phyloP scores from a whole-genome alignment of 2,797 vertebrate species.

The Siniperca undulata region DNA sequence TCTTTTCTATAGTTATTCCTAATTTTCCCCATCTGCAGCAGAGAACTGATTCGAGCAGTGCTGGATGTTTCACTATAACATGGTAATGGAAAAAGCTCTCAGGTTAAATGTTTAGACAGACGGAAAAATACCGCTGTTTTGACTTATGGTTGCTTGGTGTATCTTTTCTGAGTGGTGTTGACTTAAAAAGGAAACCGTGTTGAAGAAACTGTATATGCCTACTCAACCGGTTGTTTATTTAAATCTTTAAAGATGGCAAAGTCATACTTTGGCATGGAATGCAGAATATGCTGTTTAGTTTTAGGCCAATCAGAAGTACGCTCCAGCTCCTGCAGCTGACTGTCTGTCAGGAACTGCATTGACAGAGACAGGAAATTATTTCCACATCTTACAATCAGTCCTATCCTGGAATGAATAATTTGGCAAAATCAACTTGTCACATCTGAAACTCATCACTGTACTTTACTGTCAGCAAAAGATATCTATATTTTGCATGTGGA shows the following conservation, averaged over 20 bases:
- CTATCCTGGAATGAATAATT: slow-evolving; percentile 19
- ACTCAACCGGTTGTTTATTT: slow-evolving; percentile 72
- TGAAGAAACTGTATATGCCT: slow-evolving; percentile 57
- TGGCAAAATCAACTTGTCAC: slow-evolving; percentile 13
- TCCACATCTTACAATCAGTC: slow-evolving; percentile 40
- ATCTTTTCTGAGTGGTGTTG: slow-evolving; percentile 74
- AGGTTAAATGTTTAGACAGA: slow-evolving; percentile 65
- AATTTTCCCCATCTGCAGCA: slow-evolving; percentile 18
- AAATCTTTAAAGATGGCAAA: slow-evolving; percentile 57
- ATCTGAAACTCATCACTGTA: slow-evolving; percentile 26
- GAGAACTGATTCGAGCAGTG: not conserved
- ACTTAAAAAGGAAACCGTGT: slow-evolving; percentile 74
- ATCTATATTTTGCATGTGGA: not conserved
- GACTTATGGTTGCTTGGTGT: slow-evolving; percentile 67
- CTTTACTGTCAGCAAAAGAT: not conserved
- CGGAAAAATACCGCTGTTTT: slow-evolving; percentile 62
- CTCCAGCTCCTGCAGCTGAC: slow-evolving; percentile 31
- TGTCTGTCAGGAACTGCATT: slow-evolving; percentile 40
- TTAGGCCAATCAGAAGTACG: slow-evolving; percentile 39
- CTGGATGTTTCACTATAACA: slow-evolving; percentile 43
- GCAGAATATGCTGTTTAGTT: slow-evolving; percentile 45
- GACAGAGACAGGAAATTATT: slow-evolving; percentile 52
- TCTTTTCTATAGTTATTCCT: not conserved
- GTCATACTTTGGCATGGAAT: slow-evolving; percentile 46
- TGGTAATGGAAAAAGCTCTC: slow-evolving; percentile 58